Evolutionary conservation across 2,797 vertebrate species (phyloP), one percentile per base, ranked within the genome.

Genomic region (Sebastes diaconus): DNA sequence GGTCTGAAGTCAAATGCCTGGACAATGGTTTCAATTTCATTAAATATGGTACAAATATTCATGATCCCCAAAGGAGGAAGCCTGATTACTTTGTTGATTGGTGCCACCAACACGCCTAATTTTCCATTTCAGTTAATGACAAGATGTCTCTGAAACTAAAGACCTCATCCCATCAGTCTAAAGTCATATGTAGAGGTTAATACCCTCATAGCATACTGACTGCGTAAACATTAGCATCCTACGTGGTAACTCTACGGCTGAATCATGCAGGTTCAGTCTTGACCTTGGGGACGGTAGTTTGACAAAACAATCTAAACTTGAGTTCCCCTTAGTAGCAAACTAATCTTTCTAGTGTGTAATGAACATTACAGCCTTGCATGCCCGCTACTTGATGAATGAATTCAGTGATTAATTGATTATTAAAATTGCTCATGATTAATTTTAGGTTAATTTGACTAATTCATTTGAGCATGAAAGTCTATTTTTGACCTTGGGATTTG

Each of bases 401-500:
- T 74, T 9, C 13, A 30, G 8, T 70, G 42, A 50, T 78, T 61
- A 58, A 66, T 68, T 66, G 32, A 72, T 74, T 67, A 72, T 46
- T 68, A 14, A 76, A 73, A 36, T 64, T 68, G 65, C 13, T 57
- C 29, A 27, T 61, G 39, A 71, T 71, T 79, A 2, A 77, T 81
- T 84, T 60, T 46, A 55, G 27, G 13, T 60, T 71, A 52, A 78
- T 52, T 4, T 70, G 39, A 67, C 36, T 83, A 61, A 79, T 65
- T 80, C 10, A 66, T 59, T 79, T 65, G 4, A 52, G 8, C 20
- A 52, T 27, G 3, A 14, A 46, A 32, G 24, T 72, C 75, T 50
- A 72, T 54, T 72, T 12, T 63, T 84, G 30, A 87, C 65, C 71
- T 80, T 75, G n/a, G 39, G 50, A 54, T 75, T n/a, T 25, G 27